Percentiles rank a stretch among this genome's conserved stretches.
Evolutionary conservation across 2,113 vertebrate species (phyloP).

Genomic region (Rhinopomastus cyanomelas): DNA sequence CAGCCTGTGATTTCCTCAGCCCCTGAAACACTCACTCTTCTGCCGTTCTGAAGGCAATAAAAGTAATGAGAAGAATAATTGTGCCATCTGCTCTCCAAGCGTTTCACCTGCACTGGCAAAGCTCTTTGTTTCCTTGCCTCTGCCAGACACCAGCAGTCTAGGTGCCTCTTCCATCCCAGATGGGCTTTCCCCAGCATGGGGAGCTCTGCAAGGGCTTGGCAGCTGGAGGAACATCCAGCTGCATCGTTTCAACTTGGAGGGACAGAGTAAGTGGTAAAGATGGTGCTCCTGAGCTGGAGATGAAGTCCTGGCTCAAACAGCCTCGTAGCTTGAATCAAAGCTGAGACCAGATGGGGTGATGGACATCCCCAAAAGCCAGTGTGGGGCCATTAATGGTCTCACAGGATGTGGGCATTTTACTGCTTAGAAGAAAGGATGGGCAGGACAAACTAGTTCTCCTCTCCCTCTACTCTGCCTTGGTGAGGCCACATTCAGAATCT

Average conservation of each 20-base stretch:
- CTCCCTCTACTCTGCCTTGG: too few species aligned
- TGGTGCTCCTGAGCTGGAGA: neutral
- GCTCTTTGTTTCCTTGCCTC: neutral
- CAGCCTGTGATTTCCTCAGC: neutral
- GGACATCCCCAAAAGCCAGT: neutral
- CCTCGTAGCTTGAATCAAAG: neutral
- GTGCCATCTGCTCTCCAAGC: conserved; percentile 2
- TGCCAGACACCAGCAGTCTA: neutral
- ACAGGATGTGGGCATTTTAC: neutral
- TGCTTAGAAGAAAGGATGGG: neutral
- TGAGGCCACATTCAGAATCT: too few species aligned
- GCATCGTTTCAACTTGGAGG: neutral
- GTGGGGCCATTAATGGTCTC: neutral
- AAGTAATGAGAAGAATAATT: neutral
- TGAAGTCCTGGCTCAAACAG: neutral
- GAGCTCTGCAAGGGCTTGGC: neutral
- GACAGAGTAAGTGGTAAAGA: neutral
- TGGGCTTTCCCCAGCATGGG: neutral
- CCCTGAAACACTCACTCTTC: neutral
- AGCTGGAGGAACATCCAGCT: neutral
- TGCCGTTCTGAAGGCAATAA: neutral
- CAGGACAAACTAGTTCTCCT: accelerated
- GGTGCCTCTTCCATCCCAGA: neutral
- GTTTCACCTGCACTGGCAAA: neutral
- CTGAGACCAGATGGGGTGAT: neutral